Evolutionary conservation across 2,113 vertebrate genomes (phyloP).

Genomic region (Otus sunia): DNA sequence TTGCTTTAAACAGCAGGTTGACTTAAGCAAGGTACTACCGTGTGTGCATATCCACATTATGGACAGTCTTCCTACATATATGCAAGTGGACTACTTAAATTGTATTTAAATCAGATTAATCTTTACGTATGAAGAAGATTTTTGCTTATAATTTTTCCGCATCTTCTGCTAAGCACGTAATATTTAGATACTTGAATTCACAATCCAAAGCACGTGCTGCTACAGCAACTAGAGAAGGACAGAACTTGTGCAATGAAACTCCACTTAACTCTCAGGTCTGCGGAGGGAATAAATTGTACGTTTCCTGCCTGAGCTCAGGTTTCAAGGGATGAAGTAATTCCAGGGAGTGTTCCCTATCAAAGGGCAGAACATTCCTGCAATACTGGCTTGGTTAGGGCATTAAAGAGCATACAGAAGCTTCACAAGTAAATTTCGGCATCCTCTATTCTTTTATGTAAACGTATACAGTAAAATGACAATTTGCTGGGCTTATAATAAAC

Average conservation of each 20-base stretch:
- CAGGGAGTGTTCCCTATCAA: conserved; percentile 55
- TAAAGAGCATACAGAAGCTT: not conserved
- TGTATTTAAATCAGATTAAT: not conserved
- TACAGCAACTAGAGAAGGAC: conserved; percentile 23
- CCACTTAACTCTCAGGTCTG: conserved; percentile 4
- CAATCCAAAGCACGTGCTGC: not conserved
- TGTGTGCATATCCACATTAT: not conserved
- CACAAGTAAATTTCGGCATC: not conserved
- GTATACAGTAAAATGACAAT: not conserved
- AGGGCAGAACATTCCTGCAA: conserved; percentile 35
- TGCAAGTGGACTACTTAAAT: not conserved
- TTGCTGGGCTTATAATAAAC: not conserved
- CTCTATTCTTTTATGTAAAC: not conserved
- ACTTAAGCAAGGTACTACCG: not conserved
- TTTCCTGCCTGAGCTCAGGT: conserved; percentile 36
- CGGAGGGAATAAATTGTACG: not conserved
- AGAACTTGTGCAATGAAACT: not conserved
- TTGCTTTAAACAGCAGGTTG: not conserved
- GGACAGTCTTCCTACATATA: not conserved
- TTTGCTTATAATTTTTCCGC: not conserved
- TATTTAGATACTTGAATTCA: not conserved
- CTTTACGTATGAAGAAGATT: not conserved
- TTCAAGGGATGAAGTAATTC: conserved; percentile 53
- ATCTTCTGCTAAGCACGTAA: not conserved
- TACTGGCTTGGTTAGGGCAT: conserved; percentile 45